A percentile compares a stretch with the other conserved stretches of the same genome.
Conservation (phyloP, 2,797 vertebrate genomes). For the Catamblyrhynchus diadema region DNA sequence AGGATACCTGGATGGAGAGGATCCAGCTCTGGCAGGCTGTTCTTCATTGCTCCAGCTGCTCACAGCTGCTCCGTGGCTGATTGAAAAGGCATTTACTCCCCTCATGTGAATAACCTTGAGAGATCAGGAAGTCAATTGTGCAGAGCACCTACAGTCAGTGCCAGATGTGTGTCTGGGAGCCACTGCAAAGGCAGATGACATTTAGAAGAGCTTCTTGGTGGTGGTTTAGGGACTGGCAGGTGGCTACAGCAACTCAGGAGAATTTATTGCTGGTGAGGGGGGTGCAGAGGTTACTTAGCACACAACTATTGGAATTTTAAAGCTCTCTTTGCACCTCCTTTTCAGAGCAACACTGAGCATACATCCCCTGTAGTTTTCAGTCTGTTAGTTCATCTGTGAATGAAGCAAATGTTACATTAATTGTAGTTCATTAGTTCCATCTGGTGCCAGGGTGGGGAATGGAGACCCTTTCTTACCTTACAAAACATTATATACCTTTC, state of each 20-base stretch:
- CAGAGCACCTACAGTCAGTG: background rate
- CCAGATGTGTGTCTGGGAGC: background rate
- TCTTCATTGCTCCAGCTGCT: background rate
- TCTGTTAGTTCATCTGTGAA: slow-evolving; percentile 1
- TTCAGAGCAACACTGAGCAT: background rate
- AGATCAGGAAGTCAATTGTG: background rate
- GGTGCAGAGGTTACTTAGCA: background rate
- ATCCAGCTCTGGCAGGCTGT: background rate
- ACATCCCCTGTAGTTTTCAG: background rate
- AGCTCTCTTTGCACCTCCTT: background rate
- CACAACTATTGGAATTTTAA: background rate
- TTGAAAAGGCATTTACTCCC: background rate
- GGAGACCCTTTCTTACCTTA: slow-evolving; percentile 7
- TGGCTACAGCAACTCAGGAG: background rate
- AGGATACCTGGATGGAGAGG: background rate
- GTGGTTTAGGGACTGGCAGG: background rate
- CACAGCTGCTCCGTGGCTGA: background rate
- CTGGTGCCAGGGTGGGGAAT: background rate
- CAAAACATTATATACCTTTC: background rate
- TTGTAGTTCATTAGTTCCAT: slow-evolving; percentile 24
- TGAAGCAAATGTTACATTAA: slow-evolving; percentile 4
- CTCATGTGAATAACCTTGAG: background rate
- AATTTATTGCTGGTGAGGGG: background rate
- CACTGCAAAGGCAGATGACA: background rate
- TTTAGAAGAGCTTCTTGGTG: background rate